Base-by-base conservation (phyloP, 2,797 vertebrate species). In the Alfaro cultratus region DNA sequence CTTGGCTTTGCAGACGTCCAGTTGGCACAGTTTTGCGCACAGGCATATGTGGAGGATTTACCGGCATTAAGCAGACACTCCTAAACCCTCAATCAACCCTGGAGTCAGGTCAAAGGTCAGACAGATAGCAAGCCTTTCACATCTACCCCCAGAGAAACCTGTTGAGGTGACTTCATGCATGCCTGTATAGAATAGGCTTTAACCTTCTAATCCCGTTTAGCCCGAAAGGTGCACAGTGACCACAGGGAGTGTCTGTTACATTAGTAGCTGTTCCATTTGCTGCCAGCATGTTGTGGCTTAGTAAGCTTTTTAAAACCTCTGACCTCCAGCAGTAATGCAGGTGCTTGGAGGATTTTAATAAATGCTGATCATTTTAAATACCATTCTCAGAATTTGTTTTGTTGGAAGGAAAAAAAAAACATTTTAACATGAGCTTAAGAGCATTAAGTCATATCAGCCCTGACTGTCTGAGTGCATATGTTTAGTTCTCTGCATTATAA, bases 31-130 rank as follows among this genome's bases (percentile, higher is more conserved):
- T 80, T 84, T 77, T 80, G 82, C 81, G 75, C 90, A 83, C 74
- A 85, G 46, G 74, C 88, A 88, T 86, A 90, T 88, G 84, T 75
- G 79, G 77, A 86, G 94, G 94, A 94, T 94, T 95, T 94, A 84
- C 77, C 83, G 84, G 92, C 85, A 94, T 95, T 96, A 95, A 86
- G 79, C 77, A 82, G 86, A 80, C 68, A 36, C 84, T 79, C 81
- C 87, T 94, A 94, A 92, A 90, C 85, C 91, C 85, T 90, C 79
- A 23, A 67, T 86, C 90, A 84, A 85, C 80, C 80, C 67, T 70
- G 85, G 60, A 34, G 76, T 82, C 75, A 88, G 83, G 91, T 90
- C 74, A 92, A 88, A 93, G 90, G 90, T 91, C 87, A 87, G 80
- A 84, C 75, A 84, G 84, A 89, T 51, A 79, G 73, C 78, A 80